phyloP scores from a whole-genome alignment of 53 echinoderm and acorn worm species.

The Luidia sarsii region DNA sequence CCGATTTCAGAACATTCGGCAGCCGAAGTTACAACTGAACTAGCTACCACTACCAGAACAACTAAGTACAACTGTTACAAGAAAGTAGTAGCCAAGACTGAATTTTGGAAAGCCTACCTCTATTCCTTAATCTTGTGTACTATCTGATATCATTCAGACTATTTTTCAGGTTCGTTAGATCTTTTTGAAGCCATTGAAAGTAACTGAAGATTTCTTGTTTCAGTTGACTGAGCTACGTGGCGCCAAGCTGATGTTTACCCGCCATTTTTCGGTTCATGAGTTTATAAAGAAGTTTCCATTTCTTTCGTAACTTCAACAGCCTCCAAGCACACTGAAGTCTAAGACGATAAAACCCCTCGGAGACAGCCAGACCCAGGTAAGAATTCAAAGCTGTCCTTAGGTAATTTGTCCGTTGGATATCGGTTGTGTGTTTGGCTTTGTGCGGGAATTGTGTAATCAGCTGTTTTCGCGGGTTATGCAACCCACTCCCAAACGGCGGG shows the following conservation, averaged over 20 bases:
- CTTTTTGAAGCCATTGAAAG: neutral
- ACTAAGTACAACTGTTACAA: too few relatives aligned
- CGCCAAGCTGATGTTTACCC: too few relatives aligned
- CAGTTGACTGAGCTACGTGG: too few relatives aligned
- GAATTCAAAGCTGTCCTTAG: conserved; percentile 1
- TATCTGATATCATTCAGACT: too few relatives aligned
- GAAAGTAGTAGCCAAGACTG: too few relatives aligned
- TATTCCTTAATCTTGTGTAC: too few relatives aligned
- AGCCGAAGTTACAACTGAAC: too few relatives aligned
- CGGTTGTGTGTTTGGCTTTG: neutral
- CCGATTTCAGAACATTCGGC: too few relatives aligned
- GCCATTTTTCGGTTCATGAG: neutral
- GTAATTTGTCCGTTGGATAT: conserved; percentile 8
- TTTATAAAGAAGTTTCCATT: neutral
- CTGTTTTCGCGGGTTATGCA: conserved; percentile 6
- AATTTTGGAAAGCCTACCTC: too few relatives aligned
- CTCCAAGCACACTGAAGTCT: conserved; percentile 12
- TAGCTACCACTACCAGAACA: too few relatives aligned
- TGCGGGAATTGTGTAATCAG: neutral
- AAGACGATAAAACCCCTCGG: conserved; percentile 64
- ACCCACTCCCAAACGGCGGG: neutral
- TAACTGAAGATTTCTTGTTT: too few relatives aligned
- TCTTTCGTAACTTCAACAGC: conserved; percentile 9
- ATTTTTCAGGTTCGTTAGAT: neutral
- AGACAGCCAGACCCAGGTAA: conserved; percentile 73